Evolutionary conservation across 1,140 invertebrate species (phyloP).

Genomic region (Grapholita molesta): DNA sequence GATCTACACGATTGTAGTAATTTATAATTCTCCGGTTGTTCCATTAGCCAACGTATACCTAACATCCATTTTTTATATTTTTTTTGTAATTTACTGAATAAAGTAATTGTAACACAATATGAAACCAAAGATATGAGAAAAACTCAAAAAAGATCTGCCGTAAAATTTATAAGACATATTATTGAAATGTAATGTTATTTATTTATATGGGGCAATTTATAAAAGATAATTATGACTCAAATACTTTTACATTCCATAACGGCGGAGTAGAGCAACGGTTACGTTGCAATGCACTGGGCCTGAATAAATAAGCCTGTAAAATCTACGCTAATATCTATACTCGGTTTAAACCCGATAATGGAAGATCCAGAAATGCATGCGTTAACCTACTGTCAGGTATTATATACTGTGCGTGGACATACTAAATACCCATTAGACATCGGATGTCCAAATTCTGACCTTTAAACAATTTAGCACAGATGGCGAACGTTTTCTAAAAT

Average conservation of each 20-base stretch:
- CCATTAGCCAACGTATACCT: background rate
- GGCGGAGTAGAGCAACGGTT: background rate
- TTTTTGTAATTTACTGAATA: background rate
- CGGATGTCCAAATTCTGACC: too few relatives aligned
- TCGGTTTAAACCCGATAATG: background rate
- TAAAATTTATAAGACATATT: background rate
- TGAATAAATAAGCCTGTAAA: background rate
- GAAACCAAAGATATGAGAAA: background rate
- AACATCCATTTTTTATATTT: too few relatives aligned
- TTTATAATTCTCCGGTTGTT: background rate
- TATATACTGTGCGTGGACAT: background rate
- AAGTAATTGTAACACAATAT: background rate
- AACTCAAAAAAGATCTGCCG: background rate
- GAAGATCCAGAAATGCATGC: background rate
- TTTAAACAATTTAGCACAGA: too few relatives aligned
- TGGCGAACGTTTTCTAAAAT: background rate
- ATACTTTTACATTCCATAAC: background rate
- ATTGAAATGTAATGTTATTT: background rate
- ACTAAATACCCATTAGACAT: too few relatives aligned
- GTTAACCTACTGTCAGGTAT: background rate
- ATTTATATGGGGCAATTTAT: background rate
- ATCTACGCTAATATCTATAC: background rate
- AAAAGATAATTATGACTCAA: background rate
- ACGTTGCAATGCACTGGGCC: background rate
- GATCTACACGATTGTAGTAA: background rate